A percentile compares a stretch with the other conserved stretches of the same genome.
phyloP scores from a whole-genome alignment of 2,888 invertebrate species.

The Pherbina coryleti region DNA sequence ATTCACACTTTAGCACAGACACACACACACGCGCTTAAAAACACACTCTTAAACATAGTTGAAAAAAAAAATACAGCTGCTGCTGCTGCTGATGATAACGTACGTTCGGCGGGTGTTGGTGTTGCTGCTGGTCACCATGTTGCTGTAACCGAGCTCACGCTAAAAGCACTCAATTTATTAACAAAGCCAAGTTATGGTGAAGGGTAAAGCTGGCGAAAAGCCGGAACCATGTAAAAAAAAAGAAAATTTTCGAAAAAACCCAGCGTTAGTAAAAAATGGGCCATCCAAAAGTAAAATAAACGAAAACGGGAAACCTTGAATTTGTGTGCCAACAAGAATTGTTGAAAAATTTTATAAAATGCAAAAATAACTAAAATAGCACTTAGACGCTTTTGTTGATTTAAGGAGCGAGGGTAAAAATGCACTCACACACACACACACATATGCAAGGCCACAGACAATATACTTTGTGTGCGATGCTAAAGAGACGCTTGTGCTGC shows the following conservation, averaged over 20 bases:
- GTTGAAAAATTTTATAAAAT: not conserved
- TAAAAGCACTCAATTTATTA: constrained; percentile 49
- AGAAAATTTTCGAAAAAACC: not conserved
- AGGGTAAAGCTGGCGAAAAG: too few relatives aligned
- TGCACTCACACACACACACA: too few relatives aligned
- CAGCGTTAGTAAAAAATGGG: not conserved
- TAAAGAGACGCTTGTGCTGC: too few relatives aligned
- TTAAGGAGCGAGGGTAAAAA: too few relatives aligned
- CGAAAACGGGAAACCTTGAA: not conserved
- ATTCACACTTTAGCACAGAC: constrained; percentile 40
- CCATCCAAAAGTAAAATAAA: not conserved
- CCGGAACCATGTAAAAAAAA: too few relatives aligned
- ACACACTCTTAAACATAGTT: constrained; percentile 1
- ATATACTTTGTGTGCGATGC: too few relatives aligned
- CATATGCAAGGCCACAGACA: too few relatives aligned
- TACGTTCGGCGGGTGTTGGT: not conserved
- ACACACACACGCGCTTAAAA: constrained; percentile 39
- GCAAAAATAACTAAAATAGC: constrained; percentile 13
- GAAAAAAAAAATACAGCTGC: not conserved
- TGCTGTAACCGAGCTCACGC: constrained; percentile 47
- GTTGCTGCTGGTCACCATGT: not conserved
- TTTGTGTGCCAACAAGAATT: not conserved
- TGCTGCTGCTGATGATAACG: not conserved
- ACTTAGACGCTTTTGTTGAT: not conserved
- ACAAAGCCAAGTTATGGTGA: not conserved